Evolutionary conservation across 2,113 vertebrate species (phyloP), one percentile per base, ranked within the genome.

Genomic region (Condylura cristata): DNA sequence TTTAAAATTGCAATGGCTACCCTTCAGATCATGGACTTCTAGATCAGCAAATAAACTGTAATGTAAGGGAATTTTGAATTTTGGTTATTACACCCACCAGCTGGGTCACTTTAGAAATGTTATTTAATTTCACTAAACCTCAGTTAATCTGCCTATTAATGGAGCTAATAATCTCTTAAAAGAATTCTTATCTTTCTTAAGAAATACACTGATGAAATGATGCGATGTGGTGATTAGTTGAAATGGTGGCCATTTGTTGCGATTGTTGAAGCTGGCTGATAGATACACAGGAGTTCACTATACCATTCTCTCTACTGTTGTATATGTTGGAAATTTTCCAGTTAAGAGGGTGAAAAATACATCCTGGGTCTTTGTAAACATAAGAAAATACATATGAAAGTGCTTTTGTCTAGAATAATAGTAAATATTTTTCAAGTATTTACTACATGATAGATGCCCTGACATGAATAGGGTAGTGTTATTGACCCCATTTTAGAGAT

Each of bases 1-100:
- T 93, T 82, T 48, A 78, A 72, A 91, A 28, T 76, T 91, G 87
- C 74, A 37, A 63, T 85, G 32, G 44, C 51, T 93, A 93, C 75
- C 9, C 46, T 89, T 96, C 18, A 72, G 65, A 65, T 72, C 4
- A 12, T 60, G 9, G 60, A 39, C 87, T 61, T 76, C 81, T 37
- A 17, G 63, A 82, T 93, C 18, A 53, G 12, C 60, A 51, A 81
- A n/a, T 81, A 93, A 91, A 41, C 70, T 10, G 11, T 41, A 76
- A 56, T 46, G 30, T 32, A 82, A 78, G 89, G 63, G 20, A 76
- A 51, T 24, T 82, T 76, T 86, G 68, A 89, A 81, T 89, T 81
- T 79, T 71, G 30, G n/a, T 78, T 60, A 81, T 71, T 76, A 89
- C 3, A 82, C 32, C 65, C 56, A 85, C 48, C 32, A 76, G 58